Base-by-base conservation (phyloP, 2,113 vertebrate species). In the Epinephelus moara region DNA sequence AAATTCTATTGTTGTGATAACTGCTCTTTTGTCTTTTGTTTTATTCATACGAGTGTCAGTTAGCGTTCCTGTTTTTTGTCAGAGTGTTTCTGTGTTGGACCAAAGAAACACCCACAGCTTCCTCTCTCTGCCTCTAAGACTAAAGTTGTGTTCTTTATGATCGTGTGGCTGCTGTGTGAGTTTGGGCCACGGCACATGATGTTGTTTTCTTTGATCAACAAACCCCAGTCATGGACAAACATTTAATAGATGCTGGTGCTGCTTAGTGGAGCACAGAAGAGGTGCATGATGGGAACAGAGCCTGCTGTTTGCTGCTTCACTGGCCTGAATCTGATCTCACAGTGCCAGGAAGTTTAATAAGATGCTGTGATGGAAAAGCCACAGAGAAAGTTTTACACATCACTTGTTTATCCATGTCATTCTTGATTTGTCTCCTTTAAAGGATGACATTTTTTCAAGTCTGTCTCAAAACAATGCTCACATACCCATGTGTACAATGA, bases 1-100 rank as follows among this genome's bases (percentile, higher is more conserved):
- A 94, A 94, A 95, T 79, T 74, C 19, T 78, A 68, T 83, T 90
- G 64, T 90, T 86, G 78, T 80, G 30, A 74, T 74, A 78, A 49
- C 19, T 76, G n/a, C 37, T 30, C 72, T 23, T 50, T 64, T 86
- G 81, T 80, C 3, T 63, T 62, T 52, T 49, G 47, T 64, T 70
- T 18, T 75, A 27, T 62, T 75, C 18, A 72, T 11, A 30, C 15
- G 37, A 55, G 59, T 64, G 4, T 6, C 21, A 2, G 12, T 53
- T 21, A 19, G 14, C 12, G 4, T 1, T 33, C 8, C 21, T 4
- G 10, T 21, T 30, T 18, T 47, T 33, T 19, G 17, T 45, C n/a
- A 27, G 8, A 68, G 42, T 23, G 53, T 63, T 1, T 50, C 53
- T 60, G 33, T 81, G 50, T 67, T 37, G 23, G 11, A 49, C 12